A percentile compares a stretch with the other conserved stretches of the same genome.
phyloP scores from a whole-genome alignment of 2,888 invertebrate species.

The Leptura quadrifasciata region DNA sequence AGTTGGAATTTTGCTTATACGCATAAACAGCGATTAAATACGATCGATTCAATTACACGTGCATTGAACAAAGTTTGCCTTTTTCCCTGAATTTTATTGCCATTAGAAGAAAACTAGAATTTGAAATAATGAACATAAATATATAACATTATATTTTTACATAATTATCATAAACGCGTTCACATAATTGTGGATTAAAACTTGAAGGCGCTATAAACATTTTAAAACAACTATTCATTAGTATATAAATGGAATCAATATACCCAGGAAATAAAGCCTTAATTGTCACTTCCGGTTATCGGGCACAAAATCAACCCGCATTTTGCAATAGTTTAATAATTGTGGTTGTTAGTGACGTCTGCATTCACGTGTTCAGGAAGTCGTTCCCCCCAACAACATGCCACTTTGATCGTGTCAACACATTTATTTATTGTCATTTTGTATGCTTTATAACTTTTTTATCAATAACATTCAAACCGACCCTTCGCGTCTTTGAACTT shows the following conservation, averaged over 20 bases:
- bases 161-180: constrained; percentile 5
- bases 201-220: constrained; percentile 10
- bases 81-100: neutral
- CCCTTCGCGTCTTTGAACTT: too few species aligned
- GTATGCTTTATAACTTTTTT: too few species aligned
- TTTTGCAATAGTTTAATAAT: constrained; percentile 36
- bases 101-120: neutral
- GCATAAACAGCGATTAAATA: too few species aligned
- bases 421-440: neutral
- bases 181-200: constrained; percentile 20
- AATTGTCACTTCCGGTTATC: constrained; percentile 45
- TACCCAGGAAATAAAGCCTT: constrained; percentile 37
- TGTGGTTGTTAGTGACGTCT: constrained; percentile 17
- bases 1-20: too few species aligned
- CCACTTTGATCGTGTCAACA: constrained; percentile 1
- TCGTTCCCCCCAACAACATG: constrained; percentile 43
- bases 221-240: constrained; percentile 26
- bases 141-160: constrained; percentile 15
- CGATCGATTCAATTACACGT: neutral
- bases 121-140: neutral
- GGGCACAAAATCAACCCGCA: constrained; percentile 43
- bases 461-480: too few species aligned
- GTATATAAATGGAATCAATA: constrained; percentile 23
- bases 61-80: neutral
- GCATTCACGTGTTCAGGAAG: constrained; percentile 36